Base-by-base conservation (phyloP, 2,797 vertebrate species). In the Lindbergichthys nudifrons region DNA sequence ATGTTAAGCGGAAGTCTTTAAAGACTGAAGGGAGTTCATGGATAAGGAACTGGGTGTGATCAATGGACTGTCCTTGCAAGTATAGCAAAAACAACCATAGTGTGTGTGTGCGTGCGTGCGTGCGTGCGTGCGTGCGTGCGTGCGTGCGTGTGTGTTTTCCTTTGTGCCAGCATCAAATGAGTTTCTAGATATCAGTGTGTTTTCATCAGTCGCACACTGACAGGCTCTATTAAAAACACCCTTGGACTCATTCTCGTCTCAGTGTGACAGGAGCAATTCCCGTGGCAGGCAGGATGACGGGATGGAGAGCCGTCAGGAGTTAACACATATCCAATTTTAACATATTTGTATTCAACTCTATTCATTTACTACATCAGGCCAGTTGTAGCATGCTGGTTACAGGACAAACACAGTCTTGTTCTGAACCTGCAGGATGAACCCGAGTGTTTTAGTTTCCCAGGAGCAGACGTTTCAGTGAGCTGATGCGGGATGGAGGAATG, bases 161-260 rank as follows among this genome's bases (percentile, higher is more conserved):
- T 84, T 77, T 75, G 71, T 80, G 81, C 79, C 46, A 74, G 67
- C 60, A 76, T 87, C 53, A 80, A 84, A 82, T 87, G 64, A 86
- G 64, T 82, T 88, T 82, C 84, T 7, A 74, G 77, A 82, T 81
- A 87, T 81, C 74, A 62, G 65, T 75, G 81, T 84, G 85, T 86
- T 87, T 88, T 85, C 87, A 87, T 89, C 88, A 88, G 86, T 76
- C 80, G 57, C 84, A 82, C 82, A 87, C 87, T 89, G 88, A 89
- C 88, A 90, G 80, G 65, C 70, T 84, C 87, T 81, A 86, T 89
- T 87, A 89, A 84, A 83, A 89, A 81, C 77, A 75, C 75, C 67
- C 80, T 77, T 71, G 82, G 86, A 83, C 81, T 90, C 83, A 80
- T 86, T 90, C 78, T 83, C 73, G 65, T 88, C 87, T 75, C 82